Evolutionary conservation across 2,888 invertebrate genomes (phyloP), one percentile per base, ranked within the genome.

Genomic region (Aethes cnicana): DNA sequence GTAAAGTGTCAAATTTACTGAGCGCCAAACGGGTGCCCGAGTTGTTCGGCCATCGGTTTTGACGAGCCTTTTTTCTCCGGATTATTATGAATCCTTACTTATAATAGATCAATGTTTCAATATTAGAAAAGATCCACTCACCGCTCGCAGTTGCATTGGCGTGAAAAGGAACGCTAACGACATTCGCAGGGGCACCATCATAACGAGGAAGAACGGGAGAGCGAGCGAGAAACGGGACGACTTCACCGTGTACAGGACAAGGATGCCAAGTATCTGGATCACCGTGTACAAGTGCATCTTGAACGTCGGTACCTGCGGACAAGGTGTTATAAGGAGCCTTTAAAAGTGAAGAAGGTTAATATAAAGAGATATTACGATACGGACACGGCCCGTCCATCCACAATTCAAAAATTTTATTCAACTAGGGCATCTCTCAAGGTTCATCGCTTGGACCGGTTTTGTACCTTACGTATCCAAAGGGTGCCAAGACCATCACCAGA

Each of bases 211-310:
- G 90, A 99, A 98, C 2, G 98, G 98, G 78, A 98, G 95, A 9
- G 96, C 96, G 53, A 98, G 91, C 0, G 98, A 97, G 56, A 96
- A 94, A 43, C 92, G 92, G 2, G 97, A 96, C 11, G 96, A 96
- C 84, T 98, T 98, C 12, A 98, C 95, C 6, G 92, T 90, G 95
- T 97, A 98, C 47, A 98, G 89, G 14, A 95, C 61, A 1, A 91
- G 91, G 64, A 98, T 91, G 66, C 96, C 95, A 2, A 93, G 73
- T 47, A 96, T 82, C 86, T 98, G 98, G 59, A 97, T 93, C 32
- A 94, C 70, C 0, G 98, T 99, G 88, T 94, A 98, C 59, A 96
- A 72, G 87, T 98, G 96, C 97, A 98, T 96, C 84, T 96, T 96
- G 83, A 93, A 91, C 0, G 97, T 96, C 57, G 95, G 95, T 28